Evolutionary conservation across 2,888 invertebrate genomes (phyloP), one percentile per base, ranked within the genome.

Genomic region (Lepidonotus clava): DNA sequence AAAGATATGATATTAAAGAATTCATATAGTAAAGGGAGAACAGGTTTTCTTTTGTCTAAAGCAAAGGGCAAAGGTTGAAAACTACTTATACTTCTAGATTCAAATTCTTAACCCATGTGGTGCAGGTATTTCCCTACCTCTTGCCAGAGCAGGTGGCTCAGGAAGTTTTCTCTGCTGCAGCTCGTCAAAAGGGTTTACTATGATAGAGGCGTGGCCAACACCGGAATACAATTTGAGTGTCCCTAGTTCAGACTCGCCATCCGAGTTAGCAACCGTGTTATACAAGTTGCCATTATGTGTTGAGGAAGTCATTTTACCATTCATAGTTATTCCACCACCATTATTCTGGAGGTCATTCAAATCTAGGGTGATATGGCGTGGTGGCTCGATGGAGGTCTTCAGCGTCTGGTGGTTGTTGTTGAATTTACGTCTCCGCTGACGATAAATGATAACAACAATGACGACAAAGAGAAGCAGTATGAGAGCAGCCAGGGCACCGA

Each of bases 401-500:
- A 87, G 86, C 51, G 87, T 87, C 51, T 76, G 88, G 21, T 36
- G 89, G 83, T 87, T 86, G 86, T 86, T 89, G 84, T 87, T 86
- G 86, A 88, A 89, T 84, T 89, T 88, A 67, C 91, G 91, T 86
- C 92, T 91, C 38, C 91, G 91, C 83, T 91, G 91, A 53, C 91
- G 88, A 86, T 97, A 96, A 85, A 97, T 95, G 93, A 96, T 96
- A 91, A 97, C 96, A 51, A 96, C 96, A 8, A 96, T 96, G 0
- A 96, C 96, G 36, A 97, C 95, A 0, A 97, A 95, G 84, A 97
- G 95, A 83, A 97, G 96, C 85, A 93, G 90, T 46, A 94, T 91
- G 71, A 97, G 95, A 0, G 96, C 96, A 36, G 96, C 96, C 83
- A 97, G 94, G 5, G 97, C 96, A n/a, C 97, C 96, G 34, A 90